Base-by-base conservation (phyloP, 2,797 vertebrate species). In the Notamacropus eugenii region DNA sequence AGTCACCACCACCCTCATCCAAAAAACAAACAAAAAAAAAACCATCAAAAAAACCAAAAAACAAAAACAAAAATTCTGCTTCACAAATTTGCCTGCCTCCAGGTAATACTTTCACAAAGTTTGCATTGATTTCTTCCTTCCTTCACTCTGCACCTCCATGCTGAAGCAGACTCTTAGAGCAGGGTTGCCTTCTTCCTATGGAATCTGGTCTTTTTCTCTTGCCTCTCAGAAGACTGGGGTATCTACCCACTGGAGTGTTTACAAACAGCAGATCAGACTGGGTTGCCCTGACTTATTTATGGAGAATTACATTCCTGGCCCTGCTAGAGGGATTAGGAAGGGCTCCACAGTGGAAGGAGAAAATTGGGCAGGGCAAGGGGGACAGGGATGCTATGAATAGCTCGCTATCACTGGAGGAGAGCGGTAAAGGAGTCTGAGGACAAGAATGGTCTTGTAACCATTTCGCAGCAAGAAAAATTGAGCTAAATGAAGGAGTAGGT, bases 361-460 rank as follows among this genome's bases (percentile, higher is more conserved):
- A 19, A 16, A 40, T 14, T 34, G 0, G 12, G 0, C 5, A 19
- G 28, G 16, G 13, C 27, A 1, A 34, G 62, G 34, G 16, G 92
- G 90, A 1, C 19, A 12, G 24, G 59, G 58, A 50, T 57, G 91
- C 95, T 59, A 93, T 87, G 40, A 50, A 87, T 22, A 54, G 14
- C 91, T 95, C 55, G 27, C n/a, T 94, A 54, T 82, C 62, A 31
- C 6, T 10, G 62, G 94, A 82, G 82, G 94, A 92, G 28, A n/a
- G 96, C 93, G 92, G 97, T 67, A 67, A 1, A 95, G 95, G 87
- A 94, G 96, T 22, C 46, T 90, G 92, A 56, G 19, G 55, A 19
- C 10, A 1, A 27, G 8, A 34, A 28, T 50, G 40, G 40, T 87
- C 40, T 87, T 50, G 3, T 27, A 8, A 90, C 0, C 0, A 82